Evolutionary conservation across 2,113 vertebrate species (phyloP).

Genomic region (Oreochromis spilurus): DNA sequence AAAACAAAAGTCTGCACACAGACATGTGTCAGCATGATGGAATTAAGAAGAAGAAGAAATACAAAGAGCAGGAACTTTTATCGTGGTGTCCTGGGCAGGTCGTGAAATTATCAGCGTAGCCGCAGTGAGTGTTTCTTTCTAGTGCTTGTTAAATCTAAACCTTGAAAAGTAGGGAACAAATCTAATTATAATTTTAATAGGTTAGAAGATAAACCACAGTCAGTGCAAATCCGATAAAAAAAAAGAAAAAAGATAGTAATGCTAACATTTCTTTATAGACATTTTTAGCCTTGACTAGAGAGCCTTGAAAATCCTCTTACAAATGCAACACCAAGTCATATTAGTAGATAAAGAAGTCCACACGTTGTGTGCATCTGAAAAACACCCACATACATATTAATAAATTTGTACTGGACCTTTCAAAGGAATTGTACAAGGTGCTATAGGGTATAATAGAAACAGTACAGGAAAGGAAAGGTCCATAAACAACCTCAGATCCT

Average conservation of each 20-base stretch:
- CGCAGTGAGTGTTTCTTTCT: not conserved
- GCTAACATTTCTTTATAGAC: not conserved
- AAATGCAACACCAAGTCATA: not conserved
- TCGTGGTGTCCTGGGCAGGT: not conserved
- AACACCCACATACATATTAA: not conserved
- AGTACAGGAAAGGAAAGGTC: not conserved
- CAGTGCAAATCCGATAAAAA: not conserved
- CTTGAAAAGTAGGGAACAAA: not conserved
- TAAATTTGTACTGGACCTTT: not conserved
- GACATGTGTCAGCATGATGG: not conserved
- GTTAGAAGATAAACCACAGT: not conserved
- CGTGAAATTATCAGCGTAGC: not conserved
- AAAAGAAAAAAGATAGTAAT: not conserved
- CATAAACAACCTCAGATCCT: not conserved
- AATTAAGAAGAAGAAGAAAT: not conserved
- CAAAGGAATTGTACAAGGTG: not conserved
- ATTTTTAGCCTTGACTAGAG: not conserved
- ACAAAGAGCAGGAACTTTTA: not conserved
- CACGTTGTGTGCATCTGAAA: not conserved
- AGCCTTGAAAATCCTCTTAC: not conserved
- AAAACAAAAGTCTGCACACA: not conserved
- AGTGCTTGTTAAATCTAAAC: not conserved
- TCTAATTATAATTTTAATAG: not conserved
- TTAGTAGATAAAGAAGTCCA: not conserved
- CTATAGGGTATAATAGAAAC: no score